Percentiles rank a stretch among this genome's conserved stretches.
phyloP scores from a whole-genome alignment of 2,888 invertebrate genomes.

The Erebia palarica region DNA sequence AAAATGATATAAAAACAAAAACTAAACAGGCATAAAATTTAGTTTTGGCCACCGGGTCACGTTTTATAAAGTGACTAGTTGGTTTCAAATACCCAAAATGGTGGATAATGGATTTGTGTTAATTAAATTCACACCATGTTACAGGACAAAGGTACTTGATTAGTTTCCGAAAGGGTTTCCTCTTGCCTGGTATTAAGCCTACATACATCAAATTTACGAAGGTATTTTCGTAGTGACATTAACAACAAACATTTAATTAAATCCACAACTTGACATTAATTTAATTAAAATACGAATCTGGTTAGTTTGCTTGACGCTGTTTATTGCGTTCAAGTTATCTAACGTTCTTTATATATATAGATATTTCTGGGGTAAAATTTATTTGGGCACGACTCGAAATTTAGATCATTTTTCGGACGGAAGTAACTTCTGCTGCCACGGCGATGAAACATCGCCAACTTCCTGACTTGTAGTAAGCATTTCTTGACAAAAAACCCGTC shows the following conservation, averaged over 20 bases:
- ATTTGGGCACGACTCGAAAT: too few relatives aligned
- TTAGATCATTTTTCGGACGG: too few relatives aligned
- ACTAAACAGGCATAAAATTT: too few relatives aligned
- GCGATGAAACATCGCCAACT: too few relatives aligned
- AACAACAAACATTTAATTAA: constrained; percentile 26
- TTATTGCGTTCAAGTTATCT: constrained; percentile 6
- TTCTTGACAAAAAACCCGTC: too few relatives aligned
- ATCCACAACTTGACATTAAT: constrained; percentile 28
- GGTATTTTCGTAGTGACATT: constrained; percentile 13
- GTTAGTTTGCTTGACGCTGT: constrained; percentile 25
- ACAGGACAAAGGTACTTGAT: neutral
- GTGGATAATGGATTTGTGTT: neutral
- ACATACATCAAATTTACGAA: neutral
- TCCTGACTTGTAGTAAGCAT: too few relatives aligned
- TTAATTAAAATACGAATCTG: constrained; percentile 22
- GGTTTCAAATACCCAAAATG: neutral
- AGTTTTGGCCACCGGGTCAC: too few relatives aligned
- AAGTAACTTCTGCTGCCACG: too few relatives aligned
- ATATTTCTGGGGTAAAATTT: too few relatives aligned
- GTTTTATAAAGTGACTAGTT: too few relatives aligned
- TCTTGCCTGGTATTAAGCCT: neutral
- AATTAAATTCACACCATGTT: neutral
- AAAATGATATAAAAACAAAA: too few relatives aligned
- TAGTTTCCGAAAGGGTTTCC: neutral
- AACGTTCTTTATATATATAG: neutral